A percentile compares a stretch with the other conserved stretches of the same genome.
These are phyloP conservation scores for Contarinia nasturtii DNA, from an alignment of 1,140 invertebrate genomes.

Conservation along the genomic window DNA sequence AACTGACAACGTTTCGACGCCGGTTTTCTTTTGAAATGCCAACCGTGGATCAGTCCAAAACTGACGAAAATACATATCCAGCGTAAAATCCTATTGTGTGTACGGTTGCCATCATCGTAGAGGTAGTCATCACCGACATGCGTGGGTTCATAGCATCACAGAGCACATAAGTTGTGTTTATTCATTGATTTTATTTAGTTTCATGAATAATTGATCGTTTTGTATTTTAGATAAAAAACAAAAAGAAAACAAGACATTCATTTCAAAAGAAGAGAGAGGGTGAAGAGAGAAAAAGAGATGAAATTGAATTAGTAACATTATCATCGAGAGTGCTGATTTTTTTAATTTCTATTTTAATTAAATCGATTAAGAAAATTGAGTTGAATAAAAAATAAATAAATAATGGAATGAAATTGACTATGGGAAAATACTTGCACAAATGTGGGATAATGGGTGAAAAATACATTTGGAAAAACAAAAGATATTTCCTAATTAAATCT, in stretches of 20 bases:
- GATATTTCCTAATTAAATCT: no score
- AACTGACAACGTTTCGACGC: conserved; percentile 74
- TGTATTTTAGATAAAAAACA: not conserved
- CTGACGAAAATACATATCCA: conserved; percentile 98
- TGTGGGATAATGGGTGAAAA: no score
- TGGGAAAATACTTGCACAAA: no score
- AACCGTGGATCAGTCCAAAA: conserved; percentile 92
- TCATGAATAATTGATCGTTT: not conserved
- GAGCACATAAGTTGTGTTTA: not conserved
- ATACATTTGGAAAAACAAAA: no score
- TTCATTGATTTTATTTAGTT: not conserved
- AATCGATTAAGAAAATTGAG: no score
- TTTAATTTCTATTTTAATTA: no score
- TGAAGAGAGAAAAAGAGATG: not conserved
- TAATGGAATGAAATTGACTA: no score
- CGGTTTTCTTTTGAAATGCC: conserved; percentile 68
- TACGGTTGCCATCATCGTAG: not conserved
- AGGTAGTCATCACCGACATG: not conserved
- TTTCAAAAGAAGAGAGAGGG: not conserved
- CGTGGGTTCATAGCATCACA: no score
- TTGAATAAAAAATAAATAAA: no score
- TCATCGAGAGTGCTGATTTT: not conserved
- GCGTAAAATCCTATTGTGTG: conserved; percentile 72
- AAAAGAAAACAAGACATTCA: not conserved
- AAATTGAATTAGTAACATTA: not conserved